Base-by-base conservation (phyloP, 2,797 vertebrate species). In the Cynodonichthys magdalenae region DNA sequence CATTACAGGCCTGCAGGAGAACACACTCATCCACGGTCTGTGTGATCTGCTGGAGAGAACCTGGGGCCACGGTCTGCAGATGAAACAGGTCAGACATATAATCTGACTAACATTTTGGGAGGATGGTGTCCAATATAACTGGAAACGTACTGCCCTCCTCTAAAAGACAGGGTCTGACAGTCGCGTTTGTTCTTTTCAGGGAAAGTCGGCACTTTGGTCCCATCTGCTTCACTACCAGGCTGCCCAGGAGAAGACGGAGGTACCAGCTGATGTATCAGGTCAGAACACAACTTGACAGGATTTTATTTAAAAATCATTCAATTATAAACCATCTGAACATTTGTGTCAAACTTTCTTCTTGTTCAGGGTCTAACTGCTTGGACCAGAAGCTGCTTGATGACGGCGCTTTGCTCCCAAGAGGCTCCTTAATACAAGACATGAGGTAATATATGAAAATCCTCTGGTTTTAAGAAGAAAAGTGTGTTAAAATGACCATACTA, bases 1-100 rank as follows among this genome's bases (percentile, higher is more conserved):
- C 81, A 96, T 99, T 82, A 97, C 96, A 0, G 97, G 97, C 51
- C 87, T 99, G 75, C 97, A 98, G 82, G 98, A 99, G 85, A 99
- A 96, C 81, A 98, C 96, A 0, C 90, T 99, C 73, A 99, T 99
- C 48, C 95, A 96, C 44, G 96, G 96, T 56, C 94, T 99, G 73
- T 99, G 97, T 79, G 96, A 99, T 87, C 93, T 99, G 1, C 91
- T 99, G 67, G 98, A 99, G 91, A 96, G 98, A 80, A 97, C 98
- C 83, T 99, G 98, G 98, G 98, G 96, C 82, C 97, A 99, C 0
- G 97, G 96, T 18, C 91, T 99, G 69, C 96, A 94, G 75, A 87
- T 98, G 76, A 99, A 99, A 86, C 98, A 99, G 97, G 98, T 99
- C 83, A 84, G 82, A 71, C 62, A 36, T 49, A 5, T 53, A 7